These are phyloP conservation scores for Pygoscelis antarcticus DNA, from an alignment of 2,113 vertebrate species.

Conservation along the genomic window DNA sequence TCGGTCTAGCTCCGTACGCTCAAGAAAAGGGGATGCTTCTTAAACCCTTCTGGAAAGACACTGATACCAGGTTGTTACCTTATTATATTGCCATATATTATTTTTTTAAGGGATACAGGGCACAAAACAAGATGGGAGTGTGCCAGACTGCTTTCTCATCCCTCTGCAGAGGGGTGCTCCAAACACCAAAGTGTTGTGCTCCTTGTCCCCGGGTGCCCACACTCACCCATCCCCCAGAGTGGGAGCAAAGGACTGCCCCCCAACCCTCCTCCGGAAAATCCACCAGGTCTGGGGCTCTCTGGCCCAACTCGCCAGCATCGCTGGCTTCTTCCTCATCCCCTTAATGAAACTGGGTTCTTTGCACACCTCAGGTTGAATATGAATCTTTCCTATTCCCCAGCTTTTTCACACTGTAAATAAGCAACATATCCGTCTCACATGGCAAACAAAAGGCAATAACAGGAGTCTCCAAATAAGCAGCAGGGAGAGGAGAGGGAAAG, in stretches of 20 bases:
- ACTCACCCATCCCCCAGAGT: rapidly evolving
- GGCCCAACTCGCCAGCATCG: rapidly evolving
- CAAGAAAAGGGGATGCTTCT: background rate
- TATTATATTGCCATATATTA: background rate
- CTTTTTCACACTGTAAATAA: background rate
- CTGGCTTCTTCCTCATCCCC: background rate
- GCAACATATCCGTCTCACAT: rapidly evolving
- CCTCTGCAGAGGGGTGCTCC: background rate
- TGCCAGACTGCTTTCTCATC: background rate
- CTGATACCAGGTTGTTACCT: background rate
- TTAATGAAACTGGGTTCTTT: background rate
- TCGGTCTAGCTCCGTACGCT: rapidly evolving
- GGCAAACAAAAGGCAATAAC: background rate
- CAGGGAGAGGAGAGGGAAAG: background rate
- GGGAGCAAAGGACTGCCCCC: background rate
- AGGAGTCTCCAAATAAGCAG: background rate
- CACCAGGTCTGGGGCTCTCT: background rate
- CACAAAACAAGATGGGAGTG: rapidly evolving
- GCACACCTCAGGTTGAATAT: rapidly evolving
- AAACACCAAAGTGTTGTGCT: rapidly evolving
- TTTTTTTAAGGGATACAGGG: background rate
- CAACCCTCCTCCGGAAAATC: background rate
- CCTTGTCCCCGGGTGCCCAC: background rate
- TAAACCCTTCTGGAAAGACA: background rate
- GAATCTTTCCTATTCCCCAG: background rate